Base-by-base conservation (phyloP, 2,797 vertebrate genomes). In the Streptopelia turtur region DNA sequence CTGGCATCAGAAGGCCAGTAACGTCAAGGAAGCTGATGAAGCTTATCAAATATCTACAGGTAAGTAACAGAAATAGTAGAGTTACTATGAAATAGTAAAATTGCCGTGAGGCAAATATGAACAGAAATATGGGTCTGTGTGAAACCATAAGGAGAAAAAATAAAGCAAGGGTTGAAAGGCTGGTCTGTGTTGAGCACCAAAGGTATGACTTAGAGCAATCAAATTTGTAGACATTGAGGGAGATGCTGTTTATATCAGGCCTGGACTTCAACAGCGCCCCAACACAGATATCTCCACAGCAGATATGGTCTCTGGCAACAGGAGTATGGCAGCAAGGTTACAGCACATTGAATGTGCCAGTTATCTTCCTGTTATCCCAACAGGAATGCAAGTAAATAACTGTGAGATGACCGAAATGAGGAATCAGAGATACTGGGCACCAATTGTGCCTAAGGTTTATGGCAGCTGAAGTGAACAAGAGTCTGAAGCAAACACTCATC, bases 1-100 rank as follows among this genome's bases (percentile, higher is more conserved):
- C 83, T 90, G 80, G 35, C 68, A 68, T 89, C 81, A 93, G 77
- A 79, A 89, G 43, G 64, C 68, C 66, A 89, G 24, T 74, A 50
- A 25, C 71, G 74, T 53, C 71, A 83, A 77, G 81, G 45, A 89
- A 74, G 35, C 14, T 87, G 81, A 84, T 80, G 74, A 84, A 82
- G 4, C 70, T 84, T 85, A 81, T 83, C 81, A 71, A 5, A 80
- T 87, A 90, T 50, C n/a, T 70, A 50, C 43, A 89, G 15, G 41
- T 76, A 94, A 84, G 35, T 76, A 74, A 65, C n/a, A 93, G 70
- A 87, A 90, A 74, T 56, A 72, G 8, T 52, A 43, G 28, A 12
- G 11, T 60, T 82, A 56, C 31, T 13, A 12, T 49, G 60, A 92
- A 93, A 72, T 37, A 41, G 59, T 72, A 83, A 81, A 35, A 69